A percentile compares a stretch with the other conserved stretches of the same genome.
Conservation (phyloP, 2,113 vertebrate species). For the Pyxicephalus adspersus region DNA sequence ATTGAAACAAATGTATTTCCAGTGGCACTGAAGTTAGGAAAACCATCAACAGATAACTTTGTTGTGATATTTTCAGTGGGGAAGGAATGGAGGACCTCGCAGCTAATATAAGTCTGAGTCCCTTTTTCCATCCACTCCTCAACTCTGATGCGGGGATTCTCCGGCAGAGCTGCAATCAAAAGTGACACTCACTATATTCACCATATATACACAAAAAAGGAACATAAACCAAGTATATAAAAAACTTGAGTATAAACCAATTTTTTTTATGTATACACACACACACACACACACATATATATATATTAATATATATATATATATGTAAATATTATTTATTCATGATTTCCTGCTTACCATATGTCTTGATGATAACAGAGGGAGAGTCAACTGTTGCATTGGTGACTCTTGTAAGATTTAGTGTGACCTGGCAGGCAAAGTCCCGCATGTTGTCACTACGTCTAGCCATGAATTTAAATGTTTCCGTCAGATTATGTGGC, state of each 20-base stretch:
- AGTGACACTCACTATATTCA: neutral
- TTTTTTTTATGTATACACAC: too few species aligned
- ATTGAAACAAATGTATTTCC: too few species aligned
- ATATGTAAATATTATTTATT: too few species aligned
- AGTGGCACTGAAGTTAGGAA: too few species aligned
- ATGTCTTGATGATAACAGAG: neutral
- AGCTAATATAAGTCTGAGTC: neutral
- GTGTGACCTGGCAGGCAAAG: constrained; percentile 29
- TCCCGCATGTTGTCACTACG: constrained; percentile 21
- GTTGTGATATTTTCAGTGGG: constrained; percentile 4
- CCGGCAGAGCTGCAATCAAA: constrained; percentile 4
- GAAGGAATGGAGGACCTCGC: neutral
- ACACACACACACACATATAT: too few species aligned
- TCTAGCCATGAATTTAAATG: neutral
- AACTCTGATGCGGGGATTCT: neutral
- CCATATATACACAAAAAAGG: too few species aligned
- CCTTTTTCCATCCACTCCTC: constrained; percentile 2
- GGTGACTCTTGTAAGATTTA: neutral
- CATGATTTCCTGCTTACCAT: constrained; percentile 21
- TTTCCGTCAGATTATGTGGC: neutral
- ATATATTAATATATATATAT: too few species aligned
- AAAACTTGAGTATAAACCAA: too few species aligned
- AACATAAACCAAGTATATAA: too few species aligned
- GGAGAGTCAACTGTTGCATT: neutral
- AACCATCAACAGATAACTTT: neutral